phyloP scores from a whole-genome alignment of 2,888 invertebrate species.

The Diogma glabrata region DNA sequence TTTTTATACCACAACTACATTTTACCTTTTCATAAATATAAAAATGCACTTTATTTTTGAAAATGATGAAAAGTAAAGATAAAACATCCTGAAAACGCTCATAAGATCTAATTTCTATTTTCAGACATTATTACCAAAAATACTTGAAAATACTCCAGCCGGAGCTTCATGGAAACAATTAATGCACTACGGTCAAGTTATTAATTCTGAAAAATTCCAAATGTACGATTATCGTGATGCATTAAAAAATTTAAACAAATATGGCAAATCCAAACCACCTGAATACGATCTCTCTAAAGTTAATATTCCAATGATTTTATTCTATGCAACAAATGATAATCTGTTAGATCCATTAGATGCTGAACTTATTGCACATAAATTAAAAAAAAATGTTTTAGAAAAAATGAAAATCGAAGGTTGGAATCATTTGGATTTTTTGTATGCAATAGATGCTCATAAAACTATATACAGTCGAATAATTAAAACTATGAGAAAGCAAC shows the following conservation, averaged over 20 bases:
- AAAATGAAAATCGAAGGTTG: not conserved
- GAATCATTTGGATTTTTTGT: constrained; percentile 10
- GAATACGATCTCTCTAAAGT: constrained; percentile 30
- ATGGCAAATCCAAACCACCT: constrained; percentile 30
- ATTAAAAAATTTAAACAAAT: constrained; percentile 27
- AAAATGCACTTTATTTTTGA: not conserved
- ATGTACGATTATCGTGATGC: constrained; percentile 29
- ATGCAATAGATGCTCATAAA: constrained; percentile 5
- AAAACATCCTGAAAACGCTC: not conserved
- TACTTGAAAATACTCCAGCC: constrained; percentile 42
- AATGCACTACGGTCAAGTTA: constrained; percentile 42
- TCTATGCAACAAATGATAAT: constrained; percentile 22
- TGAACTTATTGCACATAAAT: not conserved
- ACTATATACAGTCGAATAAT: constrained; percentile 5
- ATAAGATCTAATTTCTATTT: not conserved
- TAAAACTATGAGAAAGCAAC: not conserved
- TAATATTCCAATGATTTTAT: constrained; percentile 32
- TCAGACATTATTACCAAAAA: constrained; percentile 43
- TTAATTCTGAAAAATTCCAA: constrained; percentile 26
- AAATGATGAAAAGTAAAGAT: not conserved
- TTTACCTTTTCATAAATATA: too few relatives aligned
- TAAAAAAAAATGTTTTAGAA: not conserved
- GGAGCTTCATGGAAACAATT: constrained; percentile 44
- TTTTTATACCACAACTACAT: too few relatives aligned
- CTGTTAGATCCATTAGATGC: not conserved